Evolutionary conservation across 2,113 vertebrate species (phyloP), one percentile per base, ranked within the genome.

Genomic region (Melozone crissalis): DNA sequence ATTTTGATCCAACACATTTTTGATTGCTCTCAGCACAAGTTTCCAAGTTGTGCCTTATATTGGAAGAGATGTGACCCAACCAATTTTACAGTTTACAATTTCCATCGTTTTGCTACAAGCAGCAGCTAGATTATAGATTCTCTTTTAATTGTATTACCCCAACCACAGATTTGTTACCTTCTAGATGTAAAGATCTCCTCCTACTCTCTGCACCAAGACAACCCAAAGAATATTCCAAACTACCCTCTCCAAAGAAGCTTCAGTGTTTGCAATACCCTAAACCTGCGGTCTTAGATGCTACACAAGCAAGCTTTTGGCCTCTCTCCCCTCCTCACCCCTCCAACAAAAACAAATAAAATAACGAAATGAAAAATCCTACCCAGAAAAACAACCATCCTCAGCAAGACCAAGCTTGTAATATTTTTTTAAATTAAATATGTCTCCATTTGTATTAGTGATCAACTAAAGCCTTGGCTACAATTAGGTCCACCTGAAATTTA

Each of bases 291-390:
- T 47, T 52, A 41, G 41, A 26, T n/a, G 31, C 33, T 85, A 55
- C 7, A 28, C 9, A 58, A 73, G 22, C 15, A 81, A 74, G 27
- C 12, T 75, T 63, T 51, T 14, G 1, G 26, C 20, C 51, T 41
- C 27, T 15, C 11, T 9, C 7, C 21, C 5, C 19, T 23, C 7
- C 17, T 9, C 33, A 24, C 1, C 7, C 6, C 10, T 3, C 3
- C 2, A 2, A 2, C 6, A 7, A 12, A 69, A 44, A 68, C 46
- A 43, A 20, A 13, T 4, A 44, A 57, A 55, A 37, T 4, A 85
- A 75, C 7, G 5, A 75, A 84, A 71, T 2, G 0, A 75, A 75
- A 67, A 88, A 46, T 22, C 9, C 31, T 61, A 74, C 67, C 8
- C 21, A 80, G 18, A 22, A 84, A 11, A 84, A 74, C 4, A 55